Conservation (phyloP, 2,888 invertebrate genomes). For the Catocala nupta region DNA sequence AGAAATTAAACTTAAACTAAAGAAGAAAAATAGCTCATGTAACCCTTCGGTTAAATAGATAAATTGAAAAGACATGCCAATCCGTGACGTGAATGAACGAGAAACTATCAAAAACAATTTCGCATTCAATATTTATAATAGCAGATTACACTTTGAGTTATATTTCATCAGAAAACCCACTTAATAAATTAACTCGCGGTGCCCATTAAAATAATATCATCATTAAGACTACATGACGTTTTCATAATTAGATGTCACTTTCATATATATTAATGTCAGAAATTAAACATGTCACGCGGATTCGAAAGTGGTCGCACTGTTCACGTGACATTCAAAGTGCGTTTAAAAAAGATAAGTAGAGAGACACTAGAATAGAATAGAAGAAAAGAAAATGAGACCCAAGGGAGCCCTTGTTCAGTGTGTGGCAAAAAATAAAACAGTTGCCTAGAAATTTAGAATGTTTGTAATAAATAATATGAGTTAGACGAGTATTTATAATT, state of each 20-base stretch:
- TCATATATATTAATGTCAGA: conserved; percentile 31
- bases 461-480: conserved; percentile 19
- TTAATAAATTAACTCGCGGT: conserved; percentile 32
- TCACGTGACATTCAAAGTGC: neutral
- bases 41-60: no score
- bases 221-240: conserved; percentile 43
- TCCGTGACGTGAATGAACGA: no score
- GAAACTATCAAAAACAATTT: no score
- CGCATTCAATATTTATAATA: no score
- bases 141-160: conserved; percentile 18
- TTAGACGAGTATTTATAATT: conserved; percentile 19
- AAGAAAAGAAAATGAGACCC: neutral
- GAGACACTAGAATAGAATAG: neutral
- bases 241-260: conserved; percentile 45
- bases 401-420: neutral
- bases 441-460: conserved; percentile 2
- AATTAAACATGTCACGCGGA: conserved; percentile 10
- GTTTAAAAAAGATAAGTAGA: neutral
- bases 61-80: no score
- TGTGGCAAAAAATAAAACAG: conserved; percentile 10
- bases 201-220: conserved; percentile 47
- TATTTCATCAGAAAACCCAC: conserved; percentile 27
- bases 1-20: no score
- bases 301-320: neutral
- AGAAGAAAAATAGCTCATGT: no score